Evolutionary conservation across 2,888 invertebrate species (phyloP).

Genomic region (Drosophila macrospina): DNA sequence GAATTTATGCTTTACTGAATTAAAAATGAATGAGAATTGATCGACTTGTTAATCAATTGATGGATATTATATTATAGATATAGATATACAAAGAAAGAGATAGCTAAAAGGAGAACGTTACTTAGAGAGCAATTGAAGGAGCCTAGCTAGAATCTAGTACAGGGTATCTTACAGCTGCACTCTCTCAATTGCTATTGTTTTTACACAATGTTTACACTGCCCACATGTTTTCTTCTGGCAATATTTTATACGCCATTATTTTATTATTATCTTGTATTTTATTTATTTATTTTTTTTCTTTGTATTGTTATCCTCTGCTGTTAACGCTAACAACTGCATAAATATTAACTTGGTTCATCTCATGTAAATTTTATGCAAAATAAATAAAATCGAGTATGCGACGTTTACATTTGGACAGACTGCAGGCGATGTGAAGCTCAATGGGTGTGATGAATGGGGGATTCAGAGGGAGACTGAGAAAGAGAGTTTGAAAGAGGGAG

Average conservation of each 20-base stretch:
- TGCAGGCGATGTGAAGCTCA: not conserved
- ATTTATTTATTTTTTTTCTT: conserved; percentile 1
- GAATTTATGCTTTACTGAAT: not conserved
- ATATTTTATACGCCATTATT: conserved; percentile 9
- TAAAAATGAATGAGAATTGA: not conserved
- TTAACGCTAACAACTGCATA: conserved; percentile 40
- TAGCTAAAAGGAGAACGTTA: too few relatives aligned
- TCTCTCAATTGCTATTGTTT: not conserved
- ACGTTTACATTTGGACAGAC: conserved; percentile 7
- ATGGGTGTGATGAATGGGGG: not conserved
- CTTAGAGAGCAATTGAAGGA: too few relatives aligned
- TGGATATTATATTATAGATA: too few relatives aligned
- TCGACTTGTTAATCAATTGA: not conserved
- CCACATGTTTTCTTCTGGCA: conserved; percentile 23
- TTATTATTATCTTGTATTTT: not conserved
- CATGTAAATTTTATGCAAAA: conserved; percentile 24
- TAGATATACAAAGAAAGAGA: too few relatives aligned
- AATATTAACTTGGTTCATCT: conserved; percentile 37
- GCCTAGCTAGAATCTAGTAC: not conserved
- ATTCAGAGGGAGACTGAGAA: too few relatives aligned
- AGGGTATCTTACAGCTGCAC: conserved; percentile 16
- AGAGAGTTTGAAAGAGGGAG: too few relatives aligned
- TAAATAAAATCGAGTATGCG: conserved; percentile 28
- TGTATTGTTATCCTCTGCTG: conserved; percentile 19
- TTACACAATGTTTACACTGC: conserved; percentile 18